Evolutionary conservation across 1,140 invertebrate genomes (phyloP).

Genomic region (Tyrophagus putrescentiae): DNA sequence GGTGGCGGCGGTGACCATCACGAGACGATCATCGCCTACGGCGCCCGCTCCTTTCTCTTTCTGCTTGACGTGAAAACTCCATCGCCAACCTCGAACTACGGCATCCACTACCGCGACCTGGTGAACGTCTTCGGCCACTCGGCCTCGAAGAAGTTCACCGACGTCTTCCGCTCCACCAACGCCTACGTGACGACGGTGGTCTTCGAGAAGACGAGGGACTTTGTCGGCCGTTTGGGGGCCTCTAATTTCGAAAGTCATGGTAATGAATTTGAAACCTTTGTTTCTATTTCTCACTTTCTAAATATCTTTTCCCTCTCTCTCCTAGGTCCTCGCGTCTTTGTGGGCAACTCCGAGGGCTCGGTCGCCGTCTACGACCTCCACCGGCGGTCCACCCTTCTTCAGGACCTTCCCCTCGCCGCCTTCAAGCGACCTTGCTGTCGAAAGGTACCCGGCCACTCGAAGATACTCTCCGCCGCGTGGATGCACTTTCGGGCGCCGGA

Average conservation of each 20-base stretch:
- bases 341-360: conserved; percentile 11
- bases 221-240: background rate
- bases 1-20: background rate
- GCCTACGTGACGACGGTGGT: conserved; percentile 6
- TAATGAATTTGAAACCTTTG: background rate
- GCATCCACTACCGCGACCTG: background rate
- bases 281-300: background rate
- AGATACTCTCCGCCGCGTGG: conserved; percentile 16
- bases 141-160: background rate
- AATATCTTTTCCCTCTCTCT: background rate
- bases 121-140: conserved; percentile 11
- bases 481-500: background rate
- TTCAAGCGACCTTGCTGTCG: background rate
- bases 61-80: background rate
- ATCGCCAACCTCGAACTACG: background rate
- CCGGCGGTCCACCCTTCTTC: background rate
- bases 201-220: background rate
- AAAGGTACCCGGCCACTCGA: background rate
- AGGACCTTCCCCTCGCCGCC: background rate
- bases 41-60: conserved; percentile 13
- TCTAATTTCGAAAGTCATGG: background rate
- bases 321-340: background rate
- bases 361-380: conserved; percentile 1
- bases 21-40: background rate
- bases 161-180: conserved; percentile 1